Percentiles rank a stretch among this genome's conserved stretches.
Conservation (phyloP, 2,888 invertebrate species). For the Lycocerus yunnanus region DNA sequence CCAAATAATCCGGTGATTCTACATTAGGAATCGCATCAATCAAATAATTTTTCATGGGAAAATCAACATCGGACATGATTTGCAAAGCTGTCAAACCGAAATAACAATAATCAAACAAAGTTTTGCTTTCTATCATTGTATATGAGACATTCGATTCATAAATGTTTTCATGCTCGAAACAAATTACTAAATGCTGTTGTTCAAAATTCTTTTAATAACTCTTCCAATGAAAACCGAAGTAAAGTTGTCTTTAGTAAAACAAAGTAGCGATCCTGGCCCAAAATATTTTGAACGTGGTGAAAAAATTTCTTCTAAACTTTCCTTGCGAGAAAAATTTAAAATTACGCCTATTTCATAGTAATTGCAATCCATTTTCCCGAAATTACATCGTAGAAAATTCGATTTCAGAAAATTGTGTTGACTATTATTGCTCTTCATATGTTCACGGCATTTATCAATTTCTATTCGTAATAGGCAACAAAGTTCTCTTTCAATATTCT, state of each 20-base stretch:
- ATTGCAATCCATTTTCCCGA: too few species aligned
- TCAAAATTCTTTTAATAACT: constrained; percentile 65
- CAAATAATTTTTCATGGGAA: constrained; percentile 73
- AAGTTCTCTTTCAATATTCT: too few species aligned
- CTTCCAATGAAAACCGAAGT: constrained; percentile 70
- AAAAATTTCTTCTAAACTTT: too few species aligned
- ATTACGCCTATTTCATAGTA: too few species aligned
- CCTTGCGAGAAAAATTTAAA: too few species aligned
- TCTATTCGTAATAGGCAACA: too few species aligned
- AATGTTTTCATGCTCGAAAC: constrained; percentile 1
- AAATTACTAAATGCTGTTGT: constrained; percentile 35
- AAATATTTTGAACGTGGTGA: too few species aligned
- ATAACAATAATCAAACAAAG: constrained; percentile 81
- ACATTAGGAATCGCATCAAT: constrained; percentile 58
- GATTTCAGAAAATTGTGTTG: too few species aligned
- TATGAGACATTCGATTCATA: constrained; percentile 48
- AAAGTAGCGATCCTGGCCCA: too few species aligned
- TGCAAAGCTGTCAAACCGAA: constrained; percentile 72
- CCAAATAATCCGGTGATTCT: constrained; percentile 52
- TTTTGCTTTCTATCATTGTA: constrained; percentile 75
- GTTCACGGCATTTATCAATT: too few species aligned
- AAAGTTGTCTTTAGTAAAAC: constrained; percentile 73
- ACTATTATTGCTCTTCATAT: too few species aligned
- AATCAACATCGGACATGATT: constrained; percentile 58
- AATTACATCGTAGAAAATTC: too few species aligned